These are phyloP conservation scores for Atta colombica DNA, from an alignment of 1,140 invertebrate genomes.

Conservation along the genomic window DNA sequence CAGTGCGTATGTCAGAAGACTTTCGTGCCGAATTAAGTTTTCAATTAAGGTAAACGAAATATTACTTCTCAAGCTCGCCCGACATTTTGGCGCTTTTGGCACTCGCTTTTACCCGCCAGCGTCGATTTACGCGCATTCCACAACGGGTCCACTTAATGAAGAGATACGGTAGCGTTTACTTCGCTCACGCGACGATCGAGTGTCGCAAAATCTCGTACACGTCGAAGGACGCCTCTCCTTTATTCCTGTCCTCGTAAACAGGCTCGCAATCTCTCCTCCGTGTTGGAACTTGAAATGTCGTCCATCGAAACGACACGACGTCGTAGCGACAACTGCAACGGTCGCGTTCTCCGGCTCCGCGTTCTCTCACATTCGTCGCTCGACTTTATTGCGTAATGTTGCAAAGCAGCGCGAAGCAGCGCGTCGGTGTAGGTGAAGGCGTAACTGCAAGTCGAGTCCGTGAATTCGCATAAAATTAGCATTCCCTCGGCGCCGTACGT, in stretches of 20 bases:
- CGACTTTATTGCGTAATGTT: slow-evolving; percentile 73
- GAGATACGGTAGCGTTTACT: slow-evolving; percentile 38
- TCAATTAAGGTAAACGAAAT: slow-evolving; percentile 30
- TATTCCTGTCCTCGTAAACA: slow-evolving; percentile 21
- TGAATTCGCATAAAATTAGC: slow-evolving; percentile 79
- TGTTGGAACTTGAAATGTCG: slow-evolving; percentile 45
- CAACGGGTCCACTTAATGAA: slow-evolving; percentile 16
- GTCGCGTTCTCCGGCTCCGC: slow-evolving; percentile 60
- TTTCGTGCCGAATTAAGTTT: not conserved
- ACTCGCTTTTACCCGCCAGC: not conserved
- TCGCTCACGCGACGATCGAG: slow-evolving; percentile 21
- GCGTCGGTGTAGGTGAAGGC: slow-evolving; percentile 40
- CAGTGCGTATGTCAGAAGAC: not conserved
- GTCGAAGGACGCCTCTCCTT: not conserved
- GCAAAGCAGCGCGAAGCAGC: slow-evolving; percentile 38
- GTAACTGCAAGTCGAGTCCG: slow-evolving; percentile 16
- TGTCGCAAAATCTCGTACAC: slow-evolving; percentile 14
- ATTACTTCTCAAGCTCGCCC: not conserved
- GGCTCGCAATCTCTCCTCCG: not conserved
- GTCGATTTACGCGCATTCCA: slow-evolving; percentile 8
- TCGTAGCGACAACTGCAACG: slow-evolving; percentile 8
- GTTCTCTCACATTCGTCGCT: slow-evolving; percentile 73
- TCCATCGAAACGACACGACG: slow-evolving; percentile 45
- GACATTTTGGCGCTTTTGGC: not conserved
- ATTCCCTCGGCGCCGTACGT: slow-evolving; percentile 68